phyloP scores from a whole-genome alignment of 2,113 vertebrate genomes.

The Himantopus leucocephalus region DNA sequence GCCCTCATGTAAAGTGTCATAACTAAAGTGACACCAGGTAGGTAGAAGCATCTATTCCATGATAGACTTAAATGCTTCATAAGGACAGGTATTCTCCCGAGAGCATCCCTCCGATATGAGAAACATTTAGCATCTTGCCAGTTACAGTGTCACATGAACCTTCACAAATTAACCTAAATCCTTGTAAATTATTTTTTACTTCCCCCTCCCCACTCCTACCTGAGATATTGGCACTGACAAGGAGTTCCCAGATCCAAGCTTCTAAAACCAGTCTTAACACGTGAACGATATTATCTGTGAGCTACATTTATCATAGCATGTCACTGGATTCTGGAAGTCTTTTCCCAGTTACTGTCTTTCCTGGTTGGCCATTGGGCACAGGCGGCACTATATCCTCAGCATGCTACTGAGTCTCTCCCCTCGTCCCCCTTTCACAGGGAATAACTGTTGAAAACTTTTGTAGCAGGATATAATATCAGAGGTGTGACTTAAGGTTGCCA shows the following conservation, averaged over 20 bases:
- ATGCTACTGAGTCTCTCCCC: background rate
- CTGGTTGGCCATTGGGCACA: background rate
- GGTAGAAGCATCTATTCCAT: background rate
- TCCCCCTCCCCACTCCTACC: background rate
- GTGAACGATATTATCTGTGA: background rate
- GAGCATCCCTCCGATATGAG: background rate
- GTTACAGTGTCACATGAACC: background rate
- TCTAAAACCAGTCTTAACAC: background rate
- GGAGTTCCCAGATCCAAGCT: background rate
- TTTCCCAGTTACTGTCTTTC: background rate
- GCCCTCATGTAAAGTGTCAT: background rate
- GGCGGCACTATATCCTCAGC: background rate
- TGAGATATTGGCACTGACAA: background rate
- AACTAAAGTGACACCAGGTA: background rate
- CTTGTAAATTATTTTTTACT: background rate
- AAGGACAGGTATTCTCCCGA: background rate
- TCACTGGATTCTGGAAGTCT: background rate
- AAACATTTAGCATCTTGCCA: slow-evolving; percentile 1
- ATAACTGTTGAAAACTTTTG: background rate
- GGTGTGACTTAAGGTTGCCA: background rate
- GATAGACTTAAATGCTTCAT: background rate
- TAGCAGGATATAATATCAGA: background rate
- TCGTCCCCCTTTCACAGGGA: background rate
- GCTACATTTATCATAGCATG: background rate
- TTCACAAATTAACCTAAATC: background rate